Percentiles rank a stretch among this genome's conserved stretches.
Conservation (phyloP, 2,113 vertebrate genomes). For the Percina caprodes region DNA sequence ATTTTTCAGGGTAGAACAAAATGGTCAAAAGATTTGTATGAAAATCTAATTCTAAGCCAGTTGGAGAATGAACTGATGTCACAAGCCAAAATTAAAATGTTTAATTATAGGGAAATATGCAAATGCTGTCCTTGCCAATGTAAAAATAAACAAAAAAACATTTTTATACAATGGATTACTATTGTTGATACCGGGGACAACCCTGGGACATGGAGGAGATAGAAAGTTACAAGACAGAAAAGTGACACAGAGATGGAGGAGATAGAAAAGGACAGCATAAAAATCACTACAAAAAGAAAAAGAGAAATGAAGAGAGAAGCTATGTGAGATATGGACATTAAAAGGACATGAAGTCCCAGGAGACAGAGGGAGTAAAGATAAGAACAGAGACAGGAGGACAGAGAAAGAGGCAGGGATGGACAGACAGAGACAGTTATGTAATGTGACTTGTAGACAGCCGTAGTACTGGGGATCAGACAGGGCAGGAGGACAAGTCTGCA, state of each 20-base stretch:
- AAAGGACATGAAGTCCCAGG: constrained; percentile 21
- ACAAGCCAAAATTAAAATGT: background rate
- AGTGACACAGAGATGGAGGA: background rate
- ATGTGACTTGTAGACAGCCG: constrained; percentile 53
- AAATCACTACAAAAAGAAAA: background rate
- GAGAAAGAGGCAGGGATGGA: constrained; percentile 3
- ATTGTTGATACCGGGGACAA: background rate
- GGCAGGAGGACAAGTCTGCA: constrained; percentile 56
- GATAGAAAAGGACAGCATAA: background rate
- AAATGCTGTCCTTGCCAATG: background rate
- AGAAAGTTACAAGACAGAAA: background rate
- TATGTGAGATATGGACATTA: constrained; percentile 12
- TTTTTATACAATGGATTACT: background rate
- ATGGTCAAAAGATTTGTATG: background rate
- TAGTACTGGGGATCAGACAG: constrained; percentile 53
- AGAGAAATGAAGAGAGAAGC: background rate
- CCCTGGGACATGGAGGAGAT: background rate
- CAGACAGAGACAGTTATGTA: constrained; percentile 62
- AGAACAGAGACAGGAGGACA: background rate
- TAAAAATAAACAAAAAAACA: background rate
- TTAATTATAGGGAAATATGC: background rate
- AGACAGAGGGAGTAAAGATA: background rate
- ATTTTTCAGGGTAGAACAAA: background rate
- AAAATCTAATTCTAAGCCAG: background rate
- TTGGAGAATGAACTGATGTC: background rate